Evolutionary conservation across 2,888 invertebrate genomes (phyloP).

Genomic region (Metellina segmentata): DNA sequence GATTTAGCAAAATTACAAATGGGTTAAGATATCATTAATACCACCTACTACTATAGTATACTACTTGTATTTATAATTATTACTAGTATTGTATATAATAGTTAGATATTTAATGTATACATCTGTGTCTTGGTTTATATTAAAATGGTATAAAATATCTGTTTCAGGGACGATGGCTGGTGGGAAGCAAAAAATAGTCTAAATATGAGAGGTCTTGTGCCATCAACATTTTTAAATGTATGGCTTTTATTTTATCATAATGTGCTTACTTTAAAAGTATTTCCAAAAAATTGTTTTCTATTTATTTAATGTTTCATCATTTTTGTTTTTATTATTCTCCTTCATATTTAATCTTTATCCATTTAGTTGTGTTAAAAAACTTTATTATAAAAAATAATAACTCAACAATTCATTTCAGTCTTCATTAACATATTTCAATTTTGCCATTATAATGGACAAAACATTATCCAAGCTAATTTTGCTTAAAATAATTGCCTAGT

Average conservation of each 20-base stretch:
- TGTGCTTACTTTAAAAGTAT: not conserved
- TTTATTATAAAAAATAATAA: too few species aligned
- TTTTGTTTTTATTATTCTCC: too few species aligned
- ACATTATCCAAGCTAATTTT: too few species aligned
- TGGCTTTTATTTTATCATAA: constrained; percentile 19
- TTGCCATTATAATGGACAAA: too few species aligned
- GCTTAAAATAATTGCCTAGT: too few species aligned
- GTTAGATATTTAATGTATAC: not conserved
- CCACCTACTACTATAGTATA: not conserved
- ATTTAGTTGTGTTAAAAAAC: too few species aligned
- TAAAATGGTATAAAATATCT: not conserved
- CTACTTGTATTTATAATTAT: not conserved
- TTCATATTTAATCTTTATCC: too few species aligned
- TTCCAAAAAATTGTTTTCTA: too few species aligned
- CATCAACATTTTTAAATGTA: constrained; percentile 67
- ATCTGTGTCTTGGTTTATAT: not conserved
- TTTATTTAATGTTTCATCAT: too few species aligned
- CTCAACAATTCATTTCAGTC: too few species aligned
- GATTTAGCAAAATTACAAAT: not conserved
- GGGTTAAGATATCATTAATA: not conserved
- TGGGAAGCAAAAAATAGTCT: constrained; percentile 62
- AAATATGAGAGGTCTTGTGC: constrained; percentile 49
- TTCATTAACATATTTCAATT: too few species aligned
- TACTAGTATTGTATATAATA: not conserved
- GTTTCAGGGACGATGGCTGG: constrained; percentile 61